phyloP scores from a whole-genome alignment of 92 coral and sea anemone genomes.

The Bergia sp. region DNA sequence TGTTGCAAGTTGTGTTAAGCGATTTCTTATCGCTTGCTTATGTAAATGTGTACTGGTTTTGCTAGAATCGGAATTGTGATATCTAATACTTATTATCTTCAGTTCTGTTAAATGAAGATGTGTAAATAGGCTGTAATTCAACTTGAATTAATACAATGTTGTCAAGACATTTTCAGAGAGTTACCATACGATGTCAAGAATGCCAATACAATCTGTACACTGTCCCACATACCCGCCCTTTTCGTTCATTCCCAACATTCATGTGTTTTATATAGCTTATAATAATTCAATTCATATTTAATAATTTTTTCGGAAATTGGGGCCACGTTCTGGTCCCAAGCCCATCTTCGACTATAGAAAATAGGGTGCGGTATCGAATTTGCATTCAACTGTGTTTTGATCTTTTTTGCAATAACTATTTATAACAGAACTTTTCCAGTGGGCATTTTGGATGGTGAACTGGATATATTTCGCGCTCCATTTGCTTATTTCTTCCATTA shows the following conservation, averaged over 20 bases:
- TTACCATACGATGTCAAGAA: slow-evolving; percentile 7
- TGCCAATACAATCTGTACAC: neutral
- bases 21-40: no score
- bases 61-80: no score
- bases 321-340: neutral
- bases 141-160: neutral
- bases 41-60: no score
- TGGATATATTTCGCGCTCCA: neutral
- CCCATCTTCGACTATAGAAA: neutral
- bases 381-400: neutral
- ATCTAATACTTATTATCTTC: no score
- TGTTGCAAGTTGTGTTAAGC: no score
- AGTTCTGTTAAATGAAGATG: neutral
- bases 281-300: neutral
- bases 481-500: neutral
- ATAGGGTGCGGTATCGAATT: neutral
- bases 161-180: no score
- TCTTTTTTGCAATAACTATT: slow-evolving; percentile 5
- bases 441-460: neutral
- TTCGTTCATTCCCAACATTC: neutral
- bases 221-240: neutral
- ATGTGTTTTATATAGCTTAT: neutral
- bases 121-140: neutral
- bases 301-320: neutral
- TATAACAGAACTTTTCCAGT: neutral